These are phyloP conservation scores for Metallyticus violacea DNA, from an alignment of 2,888 invertebrate species.

Conservation along the genomic window DNA sequence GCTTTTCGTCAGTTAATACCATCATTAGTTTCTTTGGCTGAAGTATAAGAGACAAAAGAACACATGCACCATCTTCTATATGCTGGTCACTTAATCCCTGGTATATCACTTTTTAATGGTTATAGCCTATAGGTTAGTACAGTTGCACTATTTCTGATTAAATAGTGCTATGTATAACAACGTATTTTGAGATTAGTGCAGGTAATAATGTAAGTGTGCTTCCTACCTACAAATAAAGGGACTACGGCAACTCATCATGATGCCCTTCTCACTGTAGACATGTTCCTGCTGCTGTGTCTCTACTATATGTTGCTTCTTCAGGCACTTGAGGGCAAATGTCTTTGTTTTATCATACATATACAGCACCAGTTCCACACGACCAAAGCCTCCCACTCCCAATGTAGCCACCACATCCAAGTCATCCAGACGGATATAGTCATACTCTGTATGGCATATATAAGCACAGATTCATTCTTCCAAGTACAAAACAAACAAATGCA, in stretches of 20 bases:
- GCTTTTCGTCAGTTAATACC: too few species aligned
- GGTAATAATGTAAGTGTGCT: not conserved
- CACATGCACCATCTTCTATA: too few species aligned
- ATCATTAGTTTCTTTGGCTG: too few species aligned
- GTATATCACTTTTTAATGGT: too few species aligned
- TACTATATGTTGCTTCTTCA: constrained; percentile 86
- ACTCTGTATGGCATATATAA: constrained; percentile 42
- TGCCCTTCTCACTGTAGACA: constrained; percentile 81
- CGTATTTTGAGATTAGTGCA: too few species aligned
- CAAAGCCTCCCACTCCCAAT: constrained; percentile 90
- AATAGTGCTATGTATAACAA: too few species aligned
- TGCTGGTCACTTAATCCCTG: too few species aligned
- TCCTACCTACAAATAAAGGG: constrained; percentile 69
- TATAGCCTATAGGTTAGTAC: too few species aligned
- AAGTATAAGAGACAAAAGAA: not conserved
- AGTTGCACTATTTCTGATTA: too few species aligned
- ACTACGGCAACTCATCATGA: constrained; percentile 66
- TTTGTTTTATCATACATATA: constrained; percentile 55
- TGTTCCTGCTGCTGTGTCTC: constrained; percentile 87
- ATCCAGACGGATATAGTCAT: constrained; percentile 49
- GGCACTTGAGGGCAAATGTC: constrained; percentile 80
- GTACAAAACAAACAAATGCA: not conserved
- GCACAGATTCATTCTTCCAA: not conserved
- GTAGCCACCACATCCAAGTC: constrained; percentile 82
- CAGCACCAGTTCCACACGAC: constrained; percentile 77